A percentile compares a stretch with the other conserved stretches of the same genome.
Conservation (phyloP, 2,888 invertebrate species). For the Artemia sinica region DNA sequence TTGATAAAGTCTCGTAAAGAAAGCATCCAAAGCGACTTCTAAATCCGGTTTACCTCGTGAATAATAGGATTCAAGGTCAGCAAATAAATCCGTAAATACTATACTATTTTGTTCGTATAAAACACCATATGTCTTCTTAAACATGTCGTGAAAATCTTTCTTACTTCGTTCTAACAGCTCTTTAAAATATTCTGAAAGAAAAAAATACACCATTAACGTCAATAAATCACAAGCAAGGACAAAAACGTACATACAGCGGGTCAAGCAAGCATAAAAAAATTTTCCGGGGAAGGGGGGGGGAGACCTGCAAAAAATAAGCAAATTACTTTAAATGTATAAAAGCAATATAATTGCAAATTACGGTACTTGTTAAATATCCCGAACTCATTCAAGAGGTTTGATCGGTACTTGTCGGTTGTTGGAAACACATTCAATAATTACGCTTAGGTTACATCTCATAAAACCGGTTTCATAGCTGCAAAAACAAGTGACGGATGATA, state of each 20-base stretch:
- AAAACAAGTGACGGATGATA: no score
- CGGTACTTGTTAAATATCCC: no score
- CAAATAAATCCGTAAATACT: slow-evolving; percentile 78
- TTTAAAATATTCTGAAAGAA: slow-evolving; percentile 62
- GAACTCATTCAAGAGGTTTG: no score
- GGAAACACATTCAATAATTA: no score
- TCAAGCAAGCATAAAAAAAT: no score
- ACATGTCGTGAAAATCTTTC: slow-evolving; percentile 82
- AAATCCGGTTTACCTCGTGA: slow-evolving; percentile 64
- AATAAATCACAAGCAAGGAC: slow-evolving; percentile 18
- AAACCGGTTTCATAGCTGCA: no score
- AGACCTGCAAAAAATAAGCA: no score
- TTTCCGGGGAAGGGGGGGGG: no score
- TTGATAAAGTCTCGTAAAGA: slow-evolving; percentile 80
- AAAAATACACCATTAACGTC: slow-evolving; percentile 18
- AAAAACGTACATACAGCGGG: neutral
- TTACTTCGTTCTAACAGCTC: slow-evolving; percentile 64
- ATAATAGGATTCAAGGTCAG: slow-evolving; percentile 75
- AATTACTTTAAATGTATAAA: no score
- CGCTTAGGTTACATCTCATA: no score
- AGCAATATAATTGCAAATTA: no score
- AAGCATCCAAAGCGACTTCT: slow-evolving; percentile 69
- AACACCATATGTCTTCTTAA: slow-evolving; percentile 81
- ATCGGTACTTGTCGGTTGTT: no score
- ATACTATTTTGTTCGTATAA: slow-evolving; percentile 84